Evolutionary conservation across 2,113 vertebrate genomes (phyloP).

Genomic region (Machaerirhynchus nigripectus): DNA sequence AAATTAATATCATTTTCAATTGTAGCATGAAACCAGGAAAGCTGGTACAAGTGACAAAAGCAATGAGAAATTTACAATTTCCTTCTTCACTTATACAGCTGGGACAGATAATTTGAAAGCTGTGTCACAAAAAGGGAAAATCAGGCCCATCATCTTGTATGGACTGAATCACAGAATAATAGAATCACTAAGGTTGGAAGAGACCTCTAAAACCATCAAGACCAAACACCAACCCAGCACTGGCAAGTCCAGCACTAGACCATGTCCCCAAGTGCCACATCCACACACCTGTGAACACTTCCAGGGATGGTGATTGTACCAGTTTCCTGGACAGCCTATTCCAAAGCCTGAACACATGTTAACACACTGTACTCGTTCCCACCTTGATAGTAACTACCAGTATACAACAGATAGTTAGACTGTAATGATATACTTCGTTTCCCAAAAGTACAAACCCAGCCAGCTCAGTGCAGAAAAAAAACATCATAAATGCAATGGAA

Average conservation of each 20-base stretch:
- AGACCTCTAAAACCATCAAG: neutral
- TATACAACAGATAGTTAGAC: neutral
- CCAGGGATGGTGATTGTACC: neutral
- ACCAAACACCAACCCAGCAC: neutral
- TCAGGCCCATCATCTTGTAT: neutral
- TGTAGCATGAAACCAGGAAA: neutral
- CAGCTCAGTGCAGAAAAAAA: neutral
- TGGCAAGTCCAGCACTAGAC: neutral
- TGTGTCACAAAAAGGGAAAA: neutral
- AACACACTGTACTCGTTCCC: neutral
- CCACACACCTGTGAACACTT: neutral
- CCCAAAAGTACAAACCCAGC: neutral
- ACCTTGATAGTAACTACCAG: neutral
- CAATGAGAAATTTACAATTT: neutral
- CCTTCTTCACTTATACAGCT: neutral
- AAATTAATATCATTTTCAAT: neutral
- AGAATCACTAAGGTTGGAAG: neutral
- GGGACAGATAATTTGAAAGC: neutral
- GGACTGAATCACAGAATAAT: neutral
- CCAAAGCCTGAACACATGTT: neutral
- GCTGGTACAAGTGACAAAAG: neutral
- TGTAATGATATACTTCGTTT: neutral
- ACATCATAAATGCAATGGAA: neutral
- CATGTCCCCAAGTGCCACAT: neutral
- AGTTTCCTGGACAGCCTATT: neutral